These are phyloP conservation scores for Anoncus sp. DNA, from an alignment of 2,888 invertebrate species.

Conservation along the genomic window DNA sequence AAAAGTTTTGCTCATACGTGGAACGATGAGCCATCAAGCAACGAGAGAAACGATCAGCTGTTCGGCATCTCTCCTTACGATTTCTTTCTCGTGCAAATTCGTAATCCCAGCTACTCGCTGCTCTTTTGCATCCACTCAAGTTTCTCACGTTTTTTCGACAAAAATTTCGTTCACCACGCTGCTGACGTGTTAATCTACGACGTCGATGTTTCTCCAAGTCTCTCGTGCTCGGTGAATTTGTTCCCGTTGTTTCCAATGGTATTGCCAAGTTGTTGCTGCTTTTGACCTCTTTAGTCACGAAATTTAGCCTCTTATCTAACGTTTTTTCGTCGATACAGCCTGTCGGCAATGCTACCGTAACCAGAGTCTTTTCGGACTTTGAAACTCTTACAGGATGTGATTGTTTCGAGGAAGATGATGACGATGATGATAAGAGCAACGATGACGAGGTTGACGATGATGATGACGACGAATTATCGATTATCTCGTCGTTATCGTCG, in stretches of 20 bases:
- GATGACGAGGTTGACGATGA: no score
- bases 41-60: conserved; percentile 64
- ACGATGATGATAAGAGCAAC: no score
- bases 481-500: not conserved
- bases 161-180: not conserved
- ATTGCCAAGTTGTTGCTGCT: not conserved
- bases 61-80: conserved; percentile 68
- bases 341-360: conserved; percentile 53
- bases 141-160: not conserved
- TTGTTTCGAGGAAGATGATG: conserved; percentile 52
- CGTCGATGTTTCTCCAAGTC: not conserved
- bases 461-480: no score
- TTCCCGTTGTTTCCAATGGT: conserved; percentile 16
- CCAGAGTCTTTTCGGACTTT: conserved; percentile 71
- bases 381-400: conserved; percentile 59
- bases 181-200: conserved; percentile 36
- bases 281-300: no score
- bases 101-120: not conserved
- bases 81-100: conserved; percentile 18
- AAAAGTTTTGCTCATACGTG: conserved; percentile 65
- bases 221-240: conserved; percentile 18
- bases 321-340: conserved; percentile 23
- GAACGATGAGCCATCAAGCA: conserved; percentile 71
- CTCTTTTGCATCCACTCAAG: not conserved
- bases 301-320: no score